These are phyloP conservation scores for Ypsolopha sequella DNA, from an alignment of 2,888 invertebrate species.

Conservation along the genomic window DNA sequence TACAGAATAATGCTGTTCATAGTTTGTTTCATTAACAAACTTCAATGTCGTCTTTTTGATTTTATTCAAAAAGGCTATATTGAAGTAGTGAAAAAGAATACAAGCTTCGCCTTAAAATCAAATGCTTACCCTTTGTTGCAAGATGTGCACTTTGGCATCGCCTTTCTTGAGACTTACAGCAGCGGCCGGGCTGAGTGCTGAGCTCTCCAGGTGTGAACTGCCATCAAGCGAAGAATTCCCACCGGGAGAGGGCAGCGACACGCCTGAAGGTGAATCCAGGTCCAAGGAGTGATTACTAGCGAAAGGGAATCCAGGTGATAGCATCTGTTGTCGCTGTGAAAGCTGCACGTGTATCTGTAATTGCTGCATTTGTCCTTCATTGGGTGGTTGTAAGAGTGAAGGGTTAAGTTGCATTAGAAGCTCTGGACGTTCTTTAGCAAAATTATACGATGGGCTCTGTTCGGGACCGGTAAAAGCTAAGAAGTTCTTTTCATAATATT, in stretches of 20 bases:
- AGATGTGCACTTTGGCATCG: slow-evolving; percentile 75
- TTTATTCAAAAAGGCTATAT: slow-evolving; percentile 24
- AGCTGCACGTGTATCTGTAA: slow-evolving; percentile 79
- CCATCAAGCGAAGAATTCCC: slow-evolving; percentile 80
- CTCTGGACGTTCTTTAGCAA: slow-evolving; percentile 73
- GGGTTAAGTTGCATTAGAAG: slow-evolving; percentile 71
- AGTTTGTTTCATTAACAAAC: slow-evolving; percentile 24
- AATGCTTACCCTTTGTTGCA: slow-evolving; percentile 91
- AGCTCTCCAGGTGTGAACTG: slow-evolving; percentile 67
- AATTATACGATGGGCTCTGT: slow-evolving; percentile 69
- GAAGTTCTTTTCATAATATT: slow-evolving; percentile 64
- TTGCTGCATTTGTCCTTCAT: slow-evolving; percentile 74
- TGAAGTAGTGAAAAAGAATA: slow-evolving; percentile 38
- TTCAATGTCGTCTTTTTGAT: slow-evolving; percentile 37
- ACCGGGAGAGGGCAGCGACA: slow-evolving; percentile 86
- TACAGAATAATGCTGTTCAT: slow-evolving; percentile 30
- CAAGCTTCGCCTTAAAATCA: slow-evolving; percentile 72
- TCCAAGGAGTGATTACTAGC: slow-evolving; percentile 74
- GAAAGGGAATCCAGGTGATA: slow-evolving; percentile 74
- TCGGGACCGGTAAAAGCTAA: slow-evolving; percentile 60
- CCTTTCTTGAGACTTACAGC: slow-evolving; percentile 77
- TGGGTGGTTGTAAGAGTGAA: slow-evolving; percentile 55
- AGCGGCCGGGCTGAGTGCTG: slow-evolving; percentile 75
- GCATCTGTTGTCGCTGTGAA: slow-evolving; percentile 70
- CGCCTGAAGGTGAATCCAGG: slow-evolving; percentile 79